These are phyloP conservation scores for Anguilla pacifica DNA, from an alignment of 2,797 vertebrate species.

Conservation along the genomic window DNA sequence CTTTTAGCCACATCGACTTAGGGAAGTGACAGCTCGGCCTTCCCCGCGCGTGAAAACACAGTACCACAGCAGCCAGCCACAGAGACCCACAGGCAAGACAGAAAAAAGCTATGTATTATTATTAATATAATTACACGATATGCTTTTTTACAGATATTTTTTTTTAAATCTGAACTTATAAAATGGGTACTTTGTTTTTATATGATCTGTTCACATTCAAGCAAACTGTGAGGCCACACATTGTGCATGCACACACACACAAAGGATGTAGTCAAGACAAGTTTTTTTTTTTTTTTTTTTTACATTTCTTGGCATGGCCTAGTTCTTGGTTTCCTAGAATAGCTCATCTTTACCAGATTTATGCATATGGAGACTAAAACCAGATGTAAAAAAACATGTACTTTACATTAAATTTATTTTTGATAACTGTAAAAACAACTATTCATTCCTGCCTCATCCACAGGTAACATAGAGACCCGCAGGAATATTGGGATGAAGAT, in stretches of 20 bases:
- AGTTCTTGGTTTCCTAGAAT: not conserved
- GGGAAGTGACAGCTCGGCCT: not conserved
- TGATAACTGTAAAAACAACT: slow-evolving; percentile 37
- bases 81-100: not conserved
- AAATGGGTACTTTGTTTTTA: not conserved
- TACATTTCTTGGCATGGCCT: not conserved
- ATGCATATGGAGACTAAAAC: slow-evolving; percentile 40
- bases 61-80: not conserved
- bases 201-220: not conserved
- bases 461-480: slow-evolving; percentile 24
- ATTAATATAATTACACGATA: too few species aligned
- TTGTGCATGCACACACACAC: not conserved
- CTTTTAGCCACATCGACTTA: not conserved
- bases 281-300: not conserved
- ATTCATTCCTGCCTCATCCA: slow-evolving; percentile 35
- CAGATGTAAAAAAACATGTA: slow-evolving; percentile 32
- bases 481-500: slow-evolving; percentile 15
- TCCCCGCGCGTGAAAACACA: not conserved
- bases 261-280: not conserved
- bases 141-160: too few species aligned
- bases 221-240: not conserved
- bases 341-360: slow-evolving; percentile 21
- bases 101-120: not conserved
- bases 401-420: slow-evolving; percentile 49
- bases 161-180: too few species aligned